A percentile compares a stretch with the other conserved stretches of the same genome.
Evolutionary conservation across 1,140 invertebrate genomes (phyloP).

Genomic region (Orussus abietinus): DNA sequence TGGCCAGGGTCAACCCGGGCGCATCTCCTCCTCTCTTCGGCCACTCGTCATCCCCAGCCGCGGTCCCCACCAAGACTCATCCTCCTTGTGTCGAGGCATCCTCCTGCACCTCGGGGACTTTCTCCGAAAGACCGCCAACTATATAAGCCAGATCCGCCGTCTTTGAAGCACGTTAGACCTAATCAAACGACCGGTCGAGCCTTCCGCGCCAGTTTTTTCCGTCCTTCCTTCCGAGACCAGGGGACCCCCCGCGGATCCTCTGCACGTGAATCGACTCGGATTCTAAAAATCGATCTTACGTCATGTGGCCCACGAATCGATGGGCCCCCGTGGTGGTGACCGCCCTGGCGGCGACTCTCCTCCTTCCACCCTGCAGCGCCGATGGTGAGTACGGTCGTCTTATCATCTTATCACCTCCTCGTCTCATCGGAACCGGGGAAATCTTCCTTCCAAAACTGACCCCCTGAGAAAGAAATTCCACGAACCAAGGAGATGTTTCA

Average conservation of each 20-base stretch:
- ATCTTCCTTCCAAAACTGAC: conserved; percentile 1
- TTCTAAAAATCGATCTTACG: too few species aligned
- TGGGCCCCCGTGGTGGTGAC: conserved; percentile 35
- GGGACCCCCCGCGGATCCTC: too few species aligned
- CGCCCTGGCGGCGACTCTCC: conserved; percentile 32
- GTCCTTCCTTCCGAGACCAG: too few species aligned
- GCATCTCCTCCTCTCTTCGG: conserved; percentile 14
- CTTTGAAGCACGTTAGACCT: conserved; percentile 51
- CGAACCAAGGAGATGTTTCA: background rate
- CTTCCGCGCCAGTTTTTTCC: too few species aligned
- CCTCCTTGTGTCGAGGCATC: conserved; percentile 30
- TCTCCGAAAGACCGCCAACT: conserved; percentile 52
- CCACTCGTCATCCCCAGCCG: conserved; percentile 19
- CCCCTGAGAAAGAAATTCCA: background rate
- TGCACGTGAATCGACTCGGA: too few species aligned
- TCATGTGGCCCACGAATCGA: conserved; percentile 30
- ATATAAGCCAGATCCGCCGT: conserved; percentile 50
- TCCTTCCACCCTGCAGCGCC: conserved; percentile 33
- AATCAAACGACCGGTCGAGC: too few species aligned
- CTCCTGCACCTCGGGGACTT: conserved; percentile 37
- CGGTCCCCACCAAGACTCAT: conserved; percentile 30
- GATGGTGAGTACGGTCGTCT: conserved; percentile 42
- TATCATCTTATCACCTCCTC: too few species aligned
- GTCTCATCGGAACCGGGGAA: too few species aligned
- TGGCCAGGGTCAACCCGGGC: conserved; percentile 29